phyloP scores from a whole-genome alignment of 2,888 invertebrate species.

The Liodrosophila aerea region DNA sequence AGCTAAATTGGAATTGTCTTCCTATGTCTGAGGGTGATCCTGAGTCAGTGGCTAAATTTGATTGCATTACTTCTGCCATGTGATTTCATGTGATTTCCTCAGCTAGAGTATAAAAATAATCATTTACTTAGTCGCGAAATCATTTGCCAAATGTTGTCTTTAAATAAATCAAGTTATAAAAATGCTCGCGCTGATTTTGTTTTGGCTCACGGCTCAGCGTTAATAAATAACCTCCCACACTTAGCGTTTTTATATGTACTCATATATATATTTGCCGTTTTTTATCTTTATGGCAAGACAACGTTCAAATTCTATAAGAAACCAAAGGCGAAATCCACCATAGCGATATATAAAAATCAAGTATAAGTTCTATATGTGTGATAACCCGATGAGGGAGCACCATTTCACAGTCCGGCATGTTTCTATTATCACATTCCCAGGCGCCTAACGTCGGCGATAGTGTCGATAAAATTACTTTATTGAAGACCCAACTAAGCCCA shows the following conservation, averaged over 20 bases:
- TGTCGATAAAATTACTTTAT: slow-evolving; percentile 64
- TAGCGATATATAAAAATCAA: slow-evolving; percentile 29
- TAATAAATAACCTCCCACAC: slow-evolving; percentile 70
- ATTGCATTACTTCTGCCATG: not conserved
- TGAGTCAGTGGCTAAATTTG: no score
- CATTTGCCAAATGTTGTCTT: slow-evolving; percentile 67
- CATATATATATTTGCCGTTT: slow-evolving; percentile 22
- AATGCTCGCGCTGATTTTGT: slow-evolving; percentile 64
- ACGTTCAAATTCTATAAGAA: slow-evolving; percentile 50
- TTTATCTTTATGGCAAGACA: slow-evolving; percentile 64
- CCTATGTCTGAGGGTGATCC: no score
- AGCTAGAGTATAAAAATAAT: slow-evolving; percentile 45
- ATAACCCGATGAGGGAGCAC: slow-evolving; percentile 52
- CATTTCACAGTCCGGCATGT: slow-evolving; percentile 32
- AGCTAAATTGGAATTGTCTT: not conserved
- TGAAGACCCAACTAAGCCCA: slow-evolving; percentile 51
- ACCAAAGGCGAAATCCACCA: slow-evolving; percentile 1
- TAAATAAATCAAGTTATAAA: slow-evolving; percentile 77
- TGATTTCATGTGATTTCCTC: slow-evolving; percentile 19
- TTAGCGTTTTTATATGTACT: slow-evolving; percentile 14
- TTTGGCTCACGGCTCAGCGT: slow-evolving; percentile 62
- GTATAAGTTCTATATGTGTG: slow-evolving; percentile 29
- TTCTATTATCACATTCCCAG: slow-evolving; percentile 42
- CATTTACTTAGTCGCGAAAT: slow-evolving; percentile 48
- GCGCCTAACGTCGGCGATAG: slow-evolving; percentile 40